Evolutionary conservation across 30 jellyfish, hydroid and myxozoan species (phyloP).

Genomic region (Turritopsis rubra): DNA sequence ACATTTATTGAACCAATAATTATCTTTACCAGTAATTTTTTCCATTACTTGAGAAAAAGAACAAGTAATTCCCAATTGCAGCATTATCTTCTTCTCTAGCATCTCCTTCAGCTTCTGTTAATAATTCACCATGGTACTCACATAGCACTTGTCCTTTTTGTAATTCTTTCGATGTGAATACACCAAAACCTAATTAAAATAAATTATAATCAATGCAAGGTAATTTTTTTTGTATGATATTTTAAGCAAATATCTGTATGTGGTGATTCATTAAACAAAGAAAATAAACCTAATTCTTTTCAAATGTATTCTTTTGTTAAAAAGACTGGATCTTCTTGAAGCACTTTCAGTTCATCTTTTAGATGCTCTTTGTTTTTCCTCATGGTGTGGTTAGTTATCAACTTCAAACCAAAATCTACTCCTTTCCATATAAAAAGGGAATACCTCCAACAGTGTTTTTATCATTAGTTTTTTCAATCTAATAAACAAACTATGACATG

Average conservation of each 20-base stretch:
- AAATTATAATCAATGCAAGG: background rate
- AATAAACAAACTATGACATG: background rate
- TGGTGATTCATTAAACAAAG: background rate
- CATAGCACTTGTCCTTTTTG: background rate
- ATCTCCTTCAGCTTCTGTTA: conserved; percentile 9
- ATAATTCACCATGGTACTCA: conserved; percentile 6
- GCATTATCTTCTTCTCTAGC: conserved; percentile 11
- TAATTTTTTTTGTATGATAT: background rate
- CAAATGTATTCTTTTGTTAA: background rate
- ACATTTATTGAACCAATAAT: background rate
- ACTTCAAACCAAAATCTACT: background rate
- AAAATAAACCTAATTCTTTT: background rate
- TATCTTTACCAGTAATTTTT: conserved; percentile 8
- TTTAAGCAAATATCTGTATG: background rate
- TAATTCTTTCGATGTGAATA: conserved; percentile 8
- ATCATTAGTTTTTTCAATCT: background rate
- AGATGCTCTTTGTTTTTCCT: background rate
- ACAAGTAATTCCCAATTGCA: conserved; percentile 2
- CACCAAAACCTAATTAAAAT: conserved; percentile 15
- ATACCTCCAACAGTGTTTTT: background rate
- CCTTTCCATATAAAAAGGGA: background rate
- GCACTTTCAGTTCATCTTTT: background rate
- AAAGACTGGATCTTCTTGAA: background rate
- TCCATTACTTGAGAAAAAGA: conserved; percentile 17
- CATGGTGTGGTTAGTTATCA: background rate